A percentile compares a stretch with the other conserved stretches of the same genome.
These are phyloP conservation scores for Idaea straminata DNA, from an alignment of 2,888 invertebrate species.

Conservation along the genomic window DNA sequence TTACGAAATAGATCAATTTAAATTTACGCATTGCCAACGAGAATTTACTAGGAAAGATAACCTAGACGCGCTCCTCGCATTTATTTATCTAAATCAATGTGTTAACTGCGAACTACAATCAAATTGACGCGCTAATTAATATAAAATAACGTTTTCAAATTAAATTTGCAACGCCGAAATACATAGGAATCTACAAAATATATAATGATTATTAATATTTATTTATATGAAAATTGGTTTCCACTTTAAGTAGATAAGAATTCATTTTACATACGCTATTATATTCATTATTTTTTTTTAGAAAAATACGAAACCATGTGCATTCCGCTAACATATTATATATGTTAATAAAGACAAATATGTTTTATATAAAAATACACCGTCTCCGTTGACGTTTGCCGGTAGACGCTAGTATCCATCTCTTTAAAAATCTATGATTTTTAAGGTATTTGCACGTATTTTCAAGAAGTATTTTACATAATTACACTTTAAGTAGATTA, in stretches of 20 bases:
- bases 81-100: constrained; percentile 11
- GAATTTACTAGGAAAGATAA: constrained; percentile 8
- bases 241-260: constrained; percentile 68
- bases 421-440: constrained; percentile 78
- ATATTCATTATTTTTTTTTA: constrained; percentile 70
- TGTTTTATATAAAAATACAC: constrained; percentile 79
- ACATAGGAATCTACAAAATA: constrained; percentile 41
- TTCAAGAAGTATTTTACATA: constrained; percentile 70
- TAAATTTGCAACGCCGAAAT: constrained; percentile 59
- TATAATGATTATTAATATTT: constrained; percentile 45
- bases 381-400: constrained; percentile 63
- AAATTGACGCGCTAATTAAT: constrained; percentile 31
- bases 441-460: constrained; percentile 77
- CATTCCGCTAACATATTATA: constrained; percentile 78
- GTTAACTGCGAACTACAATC: constrained; percentile 26
- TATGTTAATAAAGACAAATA: constrained; percentile 80
- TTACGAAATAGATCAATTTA: constrained; percentile 43
- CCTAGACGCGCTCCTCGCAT: not conserved
- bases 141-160: constrained; percentile 63
- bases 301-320: constrained; percentile 79
- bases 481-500: constrained; percentile 71
- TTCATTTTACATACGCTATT: constrained; percentile 64
- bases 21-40: constrained; percentile 22
- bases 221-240: constrained; percentile 56
- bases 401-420: constrained; percentile 74